These are phyloP conservation scores for Limenitis camilla DNA, from an alignment of 2,888 invertebrate genomes.

Conservation along the genomic window DNA sequence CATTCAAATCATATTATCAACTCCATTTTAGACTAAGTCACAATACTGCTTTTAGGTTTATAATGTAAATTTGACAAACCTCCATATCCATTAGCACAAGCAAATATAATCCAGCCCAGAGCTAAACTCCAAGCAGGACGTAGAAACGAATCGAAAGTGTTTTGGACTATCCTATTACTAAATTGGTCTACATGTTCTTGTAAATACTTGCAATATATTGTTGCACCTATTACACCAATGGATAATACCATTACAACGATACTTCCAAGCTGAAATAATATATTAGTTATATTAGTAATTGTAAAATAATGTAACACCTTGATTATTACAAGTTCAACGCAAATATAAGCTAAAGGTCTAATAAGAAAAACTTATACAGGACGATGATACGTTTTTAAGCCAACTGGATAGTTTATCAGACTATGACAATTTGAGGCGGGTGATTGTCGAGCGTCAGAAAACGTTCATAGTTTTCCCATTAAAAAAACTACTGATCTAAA, in stretches of 20 bases:
- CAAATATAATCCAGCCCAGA: conserved; percentile 46
- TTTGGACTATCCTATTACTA: conserved; percentile 27
- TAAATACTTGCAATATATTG: background rate
- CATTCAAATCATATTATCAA: background rate
- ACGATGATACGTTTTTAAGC: too few relatives aligned
- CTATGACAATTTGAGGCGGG: too few relatives aligned
- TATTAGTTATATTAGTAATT: background rate
- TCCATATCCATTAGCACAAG: conserved; percentile 53
- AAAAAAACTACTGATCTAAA: too few relatives aligned
- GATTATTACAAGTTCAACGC: background rate
- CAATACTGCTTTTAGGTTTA: background rate
- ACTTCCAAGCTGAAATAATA: background rate
- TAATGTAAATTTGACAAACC: conserved; percentile 34
- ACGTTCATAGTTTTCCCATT: too few relatives aligned
- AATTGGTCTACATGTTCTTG: conserved; percentile 14
- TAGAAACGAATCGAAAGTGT: conserved; percentile 35
- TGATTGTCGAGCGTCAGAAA: too few relatives aligned
- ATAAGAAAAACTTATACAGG: too few relatives aligned
- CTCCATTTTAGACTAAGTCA: background rate
- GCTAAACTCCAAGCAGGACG: conserved; percentile 44
- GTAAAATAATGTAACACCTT: background rate
- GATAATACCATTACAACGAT: background rate
- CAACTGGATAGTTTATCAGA: too few relatives aligned
- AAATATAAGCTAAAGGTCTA: too few relatives aligned
- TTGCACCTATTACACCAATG: background rate